Evolutionary conservation across 1,140 invertebrate species (phyloP).

Genomic region (Drosophila ohnishii): DNA sequence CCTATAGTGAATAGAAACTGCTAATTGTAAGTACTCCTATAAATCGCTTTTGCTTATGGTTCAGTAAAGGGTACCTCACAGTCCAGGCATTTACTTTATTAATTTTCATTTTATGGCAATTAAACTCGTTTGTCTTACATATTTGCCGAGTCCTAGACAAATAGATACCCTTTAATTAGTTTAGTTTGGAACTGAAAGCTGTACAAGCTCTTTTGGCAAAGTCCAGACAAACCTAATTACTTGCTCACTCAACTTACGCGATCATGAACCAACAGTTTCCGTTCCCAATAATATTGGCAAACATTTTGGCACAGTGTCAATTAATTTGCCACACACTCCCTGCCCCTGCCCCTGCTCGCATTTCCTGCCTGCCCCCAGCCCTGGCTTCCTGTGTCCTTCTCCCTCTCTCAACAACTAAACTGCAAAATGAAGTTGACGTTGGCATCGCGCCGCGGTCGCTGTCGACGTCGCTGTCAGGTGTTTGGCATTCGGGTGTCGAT

Average conservation of each 20-base stretch:
- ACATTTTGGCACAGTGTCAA: slow-evolving; percentile 70
- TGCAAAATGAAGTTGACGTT: slow-evolving; percentile 69
- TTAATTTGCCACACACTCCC: slow-evolving; percentile 60
- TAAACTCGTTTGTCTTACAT: background rate
- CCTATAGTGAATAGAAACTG: background rate
- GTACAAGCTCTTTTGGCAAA: slow-evolving; percentile 3
- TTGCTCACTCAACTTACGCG: slow-evolving; percentile 34
- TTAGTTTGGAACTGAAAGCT: slow-evolving; percentile 22
- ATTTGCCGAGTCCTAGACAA: slow-evolving; percentile 15
- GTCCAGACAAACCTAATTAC: slow-evolving; percentile 11
- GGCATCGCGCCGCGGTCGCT: slow-evolving; percentile 26
- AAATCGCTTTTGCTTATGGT: background rate
- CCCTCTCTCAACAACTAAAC: slow-evolving; percentile 63
- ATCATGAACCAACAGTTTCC: slow-evolving; percentile 59
- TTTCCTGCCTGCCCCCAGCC: slow-evolving; percentile 23
- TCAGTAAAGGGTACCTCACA: background rate
- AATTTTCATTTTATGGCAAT: background rate
- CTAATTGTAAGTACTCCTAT: background rate
- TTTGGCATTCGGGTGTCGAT: slow-evolving; percentile 62
- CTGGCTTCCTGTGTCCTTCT: slow-evolving; percentile 11
- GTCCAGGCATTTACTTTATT: background rate
- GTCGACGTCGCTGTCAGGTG: slow-evolving; percentile 51
- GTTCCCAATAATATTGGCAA: slow-evolving; percentile 67
- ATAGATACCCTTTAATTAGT: slow-evolving; percentile 40
- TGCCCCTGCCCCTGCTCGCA: slow-evolving; percentile 1